A percentile compares a stretch with the other conserved stretches of the same genome.
Evolutionary conservation across 2,113 vertebrate genomes (phyloP).

Genomic region (Crotophaga sulcirostris): DNA sequence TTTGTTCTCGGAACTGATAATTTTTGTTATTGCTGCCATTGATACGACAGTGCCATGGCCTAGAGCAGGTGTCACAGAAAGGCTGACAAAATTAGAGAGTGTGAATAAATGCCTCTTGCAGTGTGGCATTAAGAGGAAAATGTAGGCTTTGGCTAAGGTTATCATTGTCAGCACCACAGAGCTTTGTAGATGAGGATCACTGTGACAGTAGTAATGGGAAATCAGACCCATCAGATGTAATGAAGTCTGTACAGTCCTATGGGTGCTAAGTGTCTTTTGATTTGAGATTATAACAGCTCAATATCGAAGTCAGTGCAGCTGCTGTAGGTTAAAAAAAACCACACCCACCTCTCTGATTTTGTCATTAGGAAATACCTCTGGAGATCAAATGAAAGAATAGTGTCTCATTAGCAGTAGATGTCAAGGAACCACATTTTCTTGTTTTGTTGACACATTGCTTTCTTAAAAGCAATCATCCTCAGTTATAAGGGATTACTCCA

Average conservation of each 20-base stretch:
- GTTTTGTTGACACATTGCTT: slow-evolving; percentile 24
- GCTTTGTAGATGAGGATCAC: not conserved
- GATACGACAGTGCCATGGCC: not conserved
- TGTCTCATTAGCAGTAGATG: slow-evolving; percentile 3
- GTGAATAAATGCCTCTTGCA: not conserved
- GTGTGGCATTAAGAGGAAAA: not conserved
- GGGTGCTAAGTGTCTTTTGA: not conserved
- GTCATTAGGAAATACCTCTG: slow-evolving; percentile 13
- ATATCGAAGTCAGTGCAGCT: not conserved
- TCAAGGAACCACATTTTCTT: slow-evolving; percentile 13
- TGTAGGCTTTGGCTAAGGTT: not conserved
- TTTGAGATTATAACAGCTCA: not conserved
- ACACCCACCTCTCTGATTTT: not conserved
- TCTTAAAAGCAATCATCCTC: slow-evolving; percentile 30
- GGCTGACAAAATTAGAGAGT: not conserved
- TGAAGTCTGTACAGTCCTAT: not conserved
- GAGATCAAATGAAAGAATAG: slow-evolving; percentile 11
- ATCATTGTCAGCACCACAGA: accelerated
- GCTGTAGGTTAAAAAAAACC: not conserved
- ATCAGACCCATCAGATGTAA: not conserved
- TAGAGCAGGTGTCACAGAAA: not conserved
- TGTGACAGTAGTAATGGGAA: not conserved
- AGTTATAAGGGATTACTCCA: slow-evolving; percentile 34
- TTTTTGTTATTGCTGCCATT: not conserved
- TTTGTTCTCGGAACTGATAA: not conserved